Conservation (phyloP, 2,113 vertebrate genomes). For the Numenius arquata region DNA sequence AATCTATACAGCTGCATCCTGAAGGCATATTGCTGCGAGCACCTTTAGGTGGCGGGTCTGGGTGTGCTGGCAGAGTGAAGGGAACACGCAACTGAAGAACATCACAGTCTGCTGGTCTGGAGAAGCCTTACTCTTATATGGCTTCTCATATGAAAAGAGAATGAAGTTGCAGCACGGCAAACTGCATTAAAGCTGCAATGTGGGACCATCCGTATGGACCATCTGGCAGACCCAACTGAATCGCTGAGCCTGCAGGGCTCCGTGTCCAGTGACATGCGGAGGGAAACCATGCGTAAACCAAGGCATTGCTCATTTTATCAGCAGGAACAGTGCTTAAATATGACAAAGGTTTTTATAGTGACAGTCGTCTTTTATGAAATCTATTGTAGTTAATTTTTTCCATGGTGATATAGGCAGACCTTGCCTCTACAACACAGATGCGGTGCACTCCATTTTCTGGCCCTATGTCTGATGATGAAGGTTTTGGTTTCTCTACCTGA, state of each 20-base stretch:
- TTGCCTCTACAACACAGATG: rapidly evolving
- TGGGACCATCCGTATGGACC: background rate
- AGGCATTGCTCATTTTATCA: background rate
- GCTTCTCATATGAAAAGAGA: background rate
- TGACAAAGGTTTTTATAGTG: background rate
- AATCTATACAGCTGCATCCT: background rate
- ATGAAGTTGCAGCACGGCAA: background rate
- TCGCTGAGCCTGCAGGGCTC: background rate
- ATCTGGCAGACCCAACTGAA: background rate
- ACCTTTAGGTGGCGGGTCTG: background rate
- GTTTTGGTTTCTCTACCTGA: background rate
- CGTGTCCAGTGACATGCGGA: background rate
- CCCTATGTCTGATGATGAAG: background rate
- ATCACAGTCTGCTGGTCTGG: background rate
- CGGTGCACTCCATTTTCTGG: background rate
- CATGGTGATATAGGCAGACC: background rate
- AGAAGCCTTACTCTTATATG: background rate
- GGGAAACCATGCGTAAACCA: background rate
- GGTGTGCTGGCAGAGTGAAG: background rate
- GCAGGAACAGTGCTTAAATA: background rate
- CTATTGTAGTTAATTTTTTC: background rate
- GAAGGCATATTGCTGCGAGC: background rate
- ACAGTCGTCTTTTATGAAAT: background rate
- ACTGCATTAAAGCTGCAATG: background rate
- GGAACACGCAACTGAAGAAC: background rate